Base-by-base conservation (phyloP, 2,797 vertebrate species). In the Capromys pilorides region DNA sequence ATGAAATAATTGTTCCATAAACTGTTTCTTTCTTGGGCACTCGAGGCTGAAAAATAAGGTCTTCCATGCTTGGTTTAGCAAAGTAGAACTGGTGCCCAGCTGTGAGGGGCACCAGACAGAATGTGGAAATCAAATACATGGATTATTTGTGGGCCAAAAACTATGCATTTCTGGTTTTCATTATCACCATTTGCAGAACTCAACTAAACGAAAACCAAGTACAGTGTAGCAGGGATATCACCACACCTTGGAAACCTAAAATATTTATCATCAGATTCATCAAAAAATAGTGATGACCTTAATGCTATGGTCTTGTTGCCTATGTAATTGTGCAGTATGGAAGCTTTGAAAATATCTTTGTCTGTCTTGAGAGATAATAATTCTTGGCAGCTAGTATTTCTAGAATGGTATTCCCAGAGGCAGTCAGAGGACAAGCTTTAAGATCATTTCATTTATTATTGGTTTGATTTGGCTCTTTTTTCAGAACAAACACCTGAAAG, bases 101-200 rank as follows among this genome's bases (percentile, higher is more conserved):
- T n/a, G n/a, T n/a, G n/a, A n/a, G n/a, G n/a, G n/a, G n/a, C n/a
- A n/a, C n/a, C n/a, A n/a, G n/a, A n/a, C n/a, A n/a, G n/a, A n/a
- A n/a, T n/a, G n/a, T n/a, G n/a, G n/a, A 19, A 85, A 24, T 75
- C 21, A 31, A 4, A 22, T 6, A 39, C 31, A 9, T 24, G 51
- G 6, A 77, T 8, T 57, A 39, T 61, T 67, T 80, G 19, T 84
- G 81, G 21, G 13, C 12, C 9, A 28, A 57, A 21, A 84, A 1
- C 4, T 33, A 80, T 59, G 18, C 73, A 14, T 22, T 77, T 89
- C 19, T 64, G 36, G 2, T 95, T 91, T 93, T 88, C 39, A 62
- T 13, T 79, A 79, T 69, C 14, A 89, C 57, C 62, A 14, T 2
- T 2, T 85, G 22, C 54, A 51, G 66, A 57, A 83, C 36, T 67